phyloP scores from a whole-genome alignment of 2,888 invertebrate species.

The Heliconius ismenius region DNA sequence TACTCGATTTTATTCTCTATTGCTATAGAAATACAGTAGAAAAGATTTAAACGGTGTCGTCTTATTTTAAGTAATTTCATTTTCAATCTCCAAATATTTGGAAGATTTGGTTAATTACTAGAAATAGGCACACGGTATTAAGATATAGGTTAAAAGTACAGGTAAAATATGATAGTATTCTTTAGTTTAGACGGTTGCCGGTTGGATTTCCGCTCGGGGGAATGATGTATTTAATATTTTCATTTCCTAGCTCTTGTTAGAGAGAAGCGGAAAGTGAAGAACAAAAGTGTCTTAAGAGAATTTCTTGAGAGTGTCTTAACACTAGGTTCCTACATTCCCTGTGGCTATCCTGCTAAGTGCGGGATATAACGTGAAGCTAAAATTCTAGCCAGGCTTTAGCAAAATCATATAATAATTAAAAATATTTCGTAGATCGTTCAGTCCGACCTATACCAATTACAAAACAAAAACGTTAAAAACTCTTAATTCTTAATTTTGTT shows the following conservation, averaged over 20 bases:
- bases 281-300: neutral
- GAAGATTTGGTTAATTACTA: neutral
- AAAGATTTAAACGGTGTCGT: neutral
- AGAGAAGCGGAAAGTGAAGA: neutral
- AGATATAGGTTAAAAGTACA: neutral
- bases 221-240: too few relatives aligned
- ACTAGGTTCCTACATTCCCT: neutral
- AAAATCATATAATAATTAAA: neutral
- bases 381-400: too few relatives aligned
- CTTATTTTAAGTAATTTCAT: constrained; percentile 2
- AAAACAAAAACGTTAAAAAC: neutral
- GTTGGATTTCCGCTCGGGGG: too few relatives aligned
- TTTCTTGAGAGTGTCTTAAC: neutral
- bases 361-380: neutral
- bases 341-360: neutral
- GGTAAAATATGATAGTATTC: neutral
- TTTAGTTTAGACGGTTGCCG: too few relatives aligned
- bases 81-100: constrained; percentile 1
- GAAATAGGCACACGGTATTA: neutral
- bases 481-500: neutral
- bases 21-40: neutral
- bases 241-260: too few relatives aligned
- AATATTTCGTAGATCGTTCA: neutral
- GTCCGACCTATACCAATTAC: neutral
- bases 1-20: constrained; percentile 1